Base-by-base conservation (phyloP, 1,140 invertebrate genomes). In the Leptinotarsa undecemlineata region DNA sequence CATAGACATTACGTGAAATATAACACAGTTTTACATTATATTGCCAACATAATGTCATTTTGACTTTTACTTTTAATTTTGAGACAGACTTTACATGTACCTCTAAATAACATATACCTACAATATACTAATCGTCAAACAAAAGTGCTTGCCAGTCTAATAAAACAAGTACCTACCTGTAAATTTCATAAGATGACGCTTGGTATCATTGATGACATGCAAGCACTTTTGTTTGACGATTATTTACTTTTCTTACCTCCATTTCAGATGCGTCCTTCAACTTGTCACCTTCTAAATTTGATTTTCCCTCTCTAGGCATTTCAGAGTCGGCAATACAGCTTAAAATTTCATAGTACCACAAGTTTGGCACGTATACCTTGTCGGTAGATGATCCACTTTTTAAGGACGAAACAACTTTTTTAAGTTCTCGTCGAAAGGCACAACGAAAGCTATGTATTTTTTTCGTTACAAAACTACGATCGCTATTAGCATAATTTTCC, bases 291-390 rank as follows among this genome's bases (percentile, higher is more conserved):
- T 33, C 26, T 57, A 57, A 15, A 57, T 57, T 57, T 17, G 51
- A 57, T 57, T 57, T 57, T n/a, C 14, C 14, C 51, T 57, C 51
- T 57, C 51, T 57, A 17, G 51, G 51, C 51, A 57, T 57, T 17
- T 57, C 51, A 57, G 51, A 57, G 51, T 57, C n/a, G 51, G 51
- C 51, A 57, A 57, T 57, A 57, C 26, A 57, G 15, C 51, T 57
- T n/a, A 57, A 57, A 57, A 57, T 57, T 17, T 57, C 51, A 57
- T 57, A 57, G n/a, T 57, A 57, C 51, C 51, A 57, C 51, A 57
- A 33, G 51, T 57, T 57, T 57, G 51, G 51, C n/a, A 17, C n/a
- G n/a, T 57, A 57, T 57, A 33, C 26, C 26, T 57, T 15, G n/a
- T 57, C 51, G 51, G 51, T 57, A 57, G 51, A 57, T n/a, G 51